Base-by-base conservation (phyloP, 2,113 vertebrate species). In the Raja brachyura region DNA sequence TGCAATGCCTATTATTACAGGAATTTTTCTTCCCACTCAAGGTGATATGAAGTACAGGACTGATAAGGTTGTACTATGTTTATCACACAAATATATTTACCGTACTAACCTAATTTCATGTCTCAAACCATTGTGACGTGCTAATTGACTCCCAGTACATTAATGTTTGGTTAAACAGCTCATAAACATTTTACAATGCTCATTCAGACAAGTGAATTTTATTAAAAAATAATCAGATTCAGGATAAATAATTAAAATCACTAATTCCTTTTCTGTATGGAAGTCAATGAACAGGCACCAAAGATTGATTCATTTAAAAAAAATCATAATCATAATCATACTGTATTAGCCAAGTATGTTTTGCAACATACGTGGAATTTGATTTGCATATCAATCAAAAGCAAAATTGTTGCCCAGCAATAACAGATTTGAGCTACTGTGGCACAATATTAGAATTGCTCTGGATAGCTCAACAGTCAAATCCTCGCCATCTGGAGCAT, bases 401-500 rank as follows among this genome's bases (percentile, higher is more conserved):
- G 3, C 39, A 48, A 48, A 48, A 48, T 48, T 48, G 3, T 28
- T 2, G 11, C 13, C 8, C 14, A 31, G 83, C 59, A 88, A 63
- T 63, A 66, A 88, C 28, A 31, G 83, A n/a, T 88, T 85, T 85
- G 54, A 85, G 25, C 59, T 63, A 7, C 28, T 31, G 14, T 88
- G 59, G 59, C 11, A 13, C 83, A 88, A 5, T 88, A n/a, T 88
- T 88, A 88, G 59, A 31, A 88, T 63, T 61, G 83, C 59, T 63
- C 59, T 25, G 25, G 25, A 83, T 39, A 83, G 79, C 8, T 83
- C 4, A 28, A 22, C 25, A 63, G 83, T 66, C 59, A 61, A 86
- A 86, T 61, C 11, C 56, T 63, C 25, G 14, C 56, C 83, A 86
- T 86, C 83, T 86, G 83, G 83, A 88, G 28, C 28, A 59, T 88